Evolutionary conservation across 2,113 vertebrate genomes (phyloP), one percentile per base, ranked within the genome.

Genomic region (Odocoileus hemionus): DNA sequence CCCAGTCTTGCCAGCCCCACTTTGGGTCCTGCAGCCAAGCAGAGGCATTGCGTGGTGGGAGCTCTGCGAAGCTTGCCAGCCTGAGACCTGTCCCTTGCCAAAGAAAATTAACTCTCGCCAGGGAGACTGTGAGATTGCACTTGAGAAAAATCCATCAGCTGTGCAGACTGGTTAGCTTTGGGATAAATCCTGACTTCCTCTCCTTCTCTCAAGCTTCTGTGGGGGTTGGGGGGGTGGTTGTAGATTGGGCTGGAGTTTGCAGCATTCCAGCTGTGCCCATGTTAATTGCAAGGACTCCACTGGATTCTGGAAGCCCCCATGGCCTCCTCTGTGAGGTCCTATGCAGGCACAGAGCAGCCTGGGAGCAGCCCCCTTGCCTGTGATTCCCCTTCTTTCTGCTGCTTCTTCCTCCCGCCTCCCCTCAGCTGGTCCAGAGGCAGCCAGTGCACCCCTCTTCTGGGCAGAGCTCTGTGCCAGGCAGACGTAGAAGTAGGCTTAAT

Each of bases 321-420:
- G 67, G 3, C 10, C 70, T 74, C 82, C 39, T 91, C 45, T 8
- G 26, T 55, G 47, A 93, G 64, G 36, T 55, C 58, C 30, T 26
- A 0, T 55, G 30, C 28, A 19, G 74, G 74, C 36, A 5, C 23
- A 7, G 16, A 43, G 57, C 23, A 78, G 39, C 23, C 30, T 28
- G 50, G 28, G 45, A 79, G 12, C 2, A 7, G 36, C 76, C 45
- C 15, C 28, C 15, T 79, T 33, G 45, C 45, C 47, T 39, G 36
- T 39, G 70, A 28, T 86, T 58, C 82, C 30, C 47, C 11, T 43
- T 57, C 54, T 80, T 21, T 87, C 67, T 74, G 11, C 12, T 39
- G 47, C 36, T 21, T 14, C 5, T 58, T 36, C 10, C 79, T 67
- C 17, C 21, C 7, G 8, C 1, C 3, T 3, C 1, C 5, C 45